A percentile compares a stretch with the other conserved stretches of the same genome.
phyloP scores from a whole-genome alignment of 2,113 vertebrate species.

The Syrrhaptes paradoxus region DNA sequence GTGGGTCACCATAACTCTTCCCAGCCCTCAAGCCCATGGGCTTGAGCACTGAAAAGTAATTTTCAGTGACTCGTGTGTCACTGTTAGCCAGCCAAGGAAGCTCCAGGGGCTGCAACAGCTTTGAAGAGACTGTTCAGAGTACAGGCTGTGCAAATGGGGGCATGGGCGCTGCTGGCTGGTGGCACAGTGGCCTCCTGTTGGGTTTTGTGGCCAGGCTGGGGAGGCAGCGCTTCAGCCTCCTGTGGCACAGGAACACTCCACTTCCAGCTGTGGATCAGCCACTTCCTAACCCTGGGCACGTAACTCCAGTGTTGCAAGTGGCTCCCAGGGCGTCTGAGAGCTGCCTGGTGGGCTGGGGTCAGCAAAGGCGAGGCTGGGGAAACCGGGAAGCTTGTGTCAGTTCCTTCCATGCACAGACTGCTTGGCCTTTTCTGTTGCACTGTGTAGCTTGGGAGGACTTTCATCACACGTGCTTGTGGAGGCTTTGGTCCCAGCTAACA shows the following conservation, averaged over 20 bases:
- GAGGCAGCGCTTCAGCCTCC: background rate
- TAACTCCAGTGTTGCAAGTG: background rate
- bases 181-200: background rate
- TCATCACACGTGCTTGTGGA: fast-evolving
- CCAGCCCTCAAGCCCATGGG: background rate
- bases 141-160: background rate
- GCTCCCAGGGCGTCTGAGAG: background rate
- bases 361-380: background rate
- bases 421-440: background rate
- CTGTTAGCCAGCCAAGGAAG: background rate
- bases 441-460: background rate
- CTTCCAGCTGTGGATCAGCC: background rate
- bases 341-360: background rate
- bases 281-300: background rate
- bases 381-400: background rate
- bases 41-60: background rate
- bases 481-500: background rate
- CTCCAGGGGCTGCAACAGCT: background rate
- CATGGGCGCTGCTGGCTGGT: background rate
- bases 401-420: background rate
- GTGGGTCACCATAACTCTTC: background rate
- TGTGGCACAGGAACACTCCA: background rate
- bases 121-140: background rate
- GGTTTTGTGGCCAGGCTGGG: background rate
- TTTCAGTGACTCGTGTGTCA: background rate